Base-by-base conservation (phyloP, 2,113 vertebrate species). In the Notarius quadriscutis region DNA sequence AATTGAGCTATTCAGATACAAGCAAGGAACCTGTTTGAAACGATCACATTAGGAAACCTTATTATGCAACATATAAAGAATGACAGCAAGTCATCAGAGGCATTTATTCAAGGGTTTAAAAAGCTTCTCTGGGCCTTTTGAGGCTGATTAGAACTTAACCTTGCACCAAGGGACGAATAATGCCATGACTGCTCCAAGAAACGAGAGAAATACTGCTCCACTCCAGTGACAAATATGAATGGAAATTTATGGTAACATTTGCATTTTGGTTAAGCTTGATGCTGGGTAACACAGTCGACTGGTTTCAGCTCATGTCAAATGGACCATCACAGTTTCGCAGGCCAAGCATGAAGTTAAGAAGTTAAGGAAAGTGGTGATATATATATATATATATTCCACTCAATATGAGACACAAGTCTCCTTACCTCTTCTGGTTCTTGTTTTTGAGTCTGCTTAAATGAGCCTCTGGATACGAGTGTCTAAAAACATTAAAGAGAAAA, bases 401-500 rank as follows among this genome's bases (percentile, higher is more conserved):
- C 51, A 27, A 4, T 17, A 74, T 7, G 34, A 41, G 22, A 30
- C 0, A 22, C 2, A 27, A 0, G 25, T 79, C 25, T 79, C 22
- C 94, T 92, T 92, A 96, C 95, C 93, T 95, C 95, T 41, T 96
- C 94, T 8, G 86, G 6, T 5, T 95, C 95, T 58, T 86, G 92
- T 90, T 91, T 95, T 4, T 91, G 30, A n/a, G 92, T 90, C 0
- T 84, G 88, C 80, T 94, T 96, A 86, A 93, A 0, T 1, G 94
- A 95, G n/a, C 91, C 92, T 91, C 91, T 94, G 2, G 92, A 88
- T 10, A 85, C 14, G 41, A 80, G 30, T 84, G 86, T 41, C 95
- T 96, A 86, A 58, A 25, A 5, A 89, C 58, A 14, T 79, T 74
- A 79, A 17, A 58, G 48, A 87, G 6, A 41, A 65, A 18, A 67